Evolutionary conservation across 1,140 invertebrate genomes (phyloP).

Genomic region (Rhagoletis zephyria): DNA sequence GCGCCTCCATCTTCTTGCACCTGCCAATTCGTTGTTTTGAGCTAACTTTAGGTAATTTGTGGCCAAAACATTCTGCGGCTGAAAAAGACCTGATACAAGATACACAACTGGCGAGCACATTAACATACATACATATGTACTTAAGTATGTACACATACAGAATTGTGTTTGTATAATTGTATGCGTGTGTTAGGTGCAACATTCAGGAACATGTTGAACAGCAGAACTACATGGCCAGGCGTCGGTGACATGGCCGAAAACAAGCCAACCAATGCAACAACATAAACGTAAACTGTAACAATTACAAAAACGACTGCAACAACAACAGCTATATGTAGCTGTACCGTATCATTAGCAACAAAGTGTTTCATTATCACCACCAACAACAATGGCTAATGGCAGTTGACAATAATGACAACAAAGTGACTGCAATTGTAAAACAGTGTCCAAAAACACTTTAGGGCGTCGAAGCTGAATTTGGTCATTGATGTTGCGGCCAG

Average conservation of each 20-base stretch:
- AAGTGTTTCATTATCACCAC: constrained; percentile 29
- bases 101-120: too few relatives aligned
- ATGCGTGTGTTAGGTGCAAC: neutral
- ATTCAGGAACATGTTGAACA: constrained; percentile 55
- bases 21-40: constrained; percentile 30
- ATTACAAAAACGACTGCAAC: constrained; percentile 18
- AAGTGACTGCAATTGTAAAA: constrained; percentile 53
- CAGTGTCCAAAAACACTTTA: constrained; percentile 50
- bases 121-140: too few relatives aligned
- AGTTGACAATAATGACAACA: constrained; percentile 51
- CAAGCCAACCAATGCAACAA: constrained; percentile 51
- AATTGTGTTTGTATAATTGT: neutral
- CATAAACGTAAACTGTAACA: neutral
- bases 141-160: too few relatives aligned
- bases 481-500: neutral
- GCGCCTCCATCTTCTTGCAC: constrained; percentile 29
- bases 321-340: neutral
- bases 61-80: constrained; percentile 21
- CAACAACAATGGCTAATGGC: constrained; percentile 1
- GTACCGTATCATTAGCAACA: constrained; percentile 22
- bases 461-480: constrained; percentile 26
- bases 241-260: constrained; percentile 56
- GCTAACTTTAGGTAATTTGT: constrained; percentile 43
- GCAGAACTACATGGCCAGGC: constrained; percentile 56
- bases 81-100: neutral